phyloP scores from a whole-genome alignment of 2,113 vertebrate species.

The Vicugna pacos region DNA sequence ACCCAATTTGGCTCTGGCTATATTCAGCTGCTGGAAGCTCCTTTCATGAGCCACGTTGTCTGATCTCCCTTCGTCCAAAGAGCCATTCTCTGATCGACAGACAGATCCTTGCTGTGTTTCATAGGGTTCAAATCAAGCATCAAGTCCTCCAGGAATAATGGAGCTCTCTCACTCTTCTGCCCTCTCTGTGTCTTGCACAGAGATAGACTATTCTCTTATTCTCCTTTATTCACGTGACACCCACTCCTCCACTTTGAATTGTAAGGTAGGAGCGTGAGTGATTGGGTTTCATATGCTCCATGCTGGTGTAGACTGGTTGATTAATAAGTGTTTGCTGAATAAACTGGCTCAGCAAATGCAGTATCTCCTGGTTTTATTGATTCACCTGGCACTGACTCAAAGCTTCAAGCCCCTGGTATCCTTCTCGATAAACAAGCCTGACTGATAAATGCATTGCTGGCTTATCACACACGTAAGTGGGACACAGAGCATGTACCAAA shows the following conservation, averaged over 20 bases:
- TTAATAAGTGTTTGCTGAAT: background rate
- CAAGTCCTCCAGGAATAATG: background rate
- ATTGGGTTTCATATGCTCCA: too few species aligned
- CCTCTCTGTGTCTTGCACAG: background rate
- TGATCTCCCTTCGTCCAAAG: background rate
- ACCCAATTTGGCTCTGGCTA: background rate
- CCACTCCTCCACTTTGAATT: background rate
- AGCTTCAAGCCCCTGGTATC: slow-evolving; percentile 78
- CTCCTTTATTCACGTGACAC: background rate
- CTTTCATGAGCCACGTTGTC: background rate
- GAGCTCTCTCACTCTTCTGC: background rate
- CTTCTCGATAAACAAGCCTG: slow-evolving; percentile 84
- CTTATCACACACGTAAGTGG: slow-evolving; percentile 48
- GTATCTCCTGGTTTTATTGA: background rate
- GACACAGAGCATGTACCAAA: background rate
- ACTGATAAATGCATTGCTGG: slow-evolving; percentile 50
- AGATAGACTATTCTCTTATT: too few species aligned
- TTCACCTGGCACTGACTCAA: slow-evolving; percentile 81
- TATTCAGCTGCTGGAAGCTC: accelerated
- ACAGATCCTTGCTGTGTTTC: background rate
- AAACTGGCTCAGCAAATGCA: background rate
- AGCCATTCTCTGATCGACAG: background rate
- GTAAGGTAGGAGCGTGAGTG: too few species aligned
- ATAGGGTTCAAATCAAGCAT: background rate
- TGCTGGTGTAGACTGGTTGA: background rate